Conservation (phyloP, 2,113 vertebrate genomes). For the Natator depressus region DNA sequence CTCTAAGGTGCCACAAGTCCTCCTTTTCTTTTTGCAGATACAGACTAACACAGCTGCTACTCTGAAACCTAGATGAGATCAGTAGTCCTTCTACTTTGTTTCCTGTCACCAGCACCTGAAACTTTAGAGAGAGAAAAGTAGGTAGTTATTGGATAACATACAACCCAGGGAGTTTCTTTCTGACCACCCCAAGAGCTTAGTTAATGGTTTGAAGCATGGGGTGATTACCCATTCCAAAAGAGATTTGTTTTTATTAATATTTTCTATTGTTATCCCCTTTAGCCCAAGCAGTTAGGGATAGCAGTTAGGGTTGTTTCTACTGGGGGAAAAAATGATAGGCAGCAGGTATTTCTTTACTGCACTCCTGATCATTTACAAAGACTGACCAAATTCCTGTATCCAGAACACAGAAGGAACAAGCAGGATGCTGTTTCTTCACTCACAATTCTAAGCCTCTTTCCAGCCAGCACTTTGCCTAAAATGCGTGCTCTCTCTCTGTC, state of each 20-base stretch:
- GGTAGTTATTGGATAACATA: neutral
- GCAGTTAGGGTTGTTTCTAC: neutral
- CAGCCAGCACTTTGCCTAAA: neutral
- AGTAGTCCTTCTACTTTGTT: neutral
- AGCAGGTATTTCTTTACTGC: neutral
- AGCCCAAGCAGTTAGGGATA: neutral
- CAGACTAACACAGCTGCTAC: no score
- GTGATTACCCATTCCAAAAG: neutral
- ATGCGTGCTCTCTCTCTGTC: neutral
- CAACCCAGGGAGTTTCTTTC: neutral
- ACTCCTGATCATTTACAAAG: neutral
- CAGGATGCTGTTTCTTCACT: neutral
- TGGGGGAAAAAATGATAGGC: neutral
- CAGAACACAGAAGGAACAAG: neutral
- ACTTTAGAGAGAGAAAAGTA: neutral
- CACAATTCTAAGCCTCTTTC: neutral
- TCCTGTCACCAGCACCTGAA: neutral
- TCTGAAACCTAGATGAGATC: neutral
- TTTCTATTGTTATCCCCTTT: neutral
- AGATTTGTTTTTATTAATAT: neutral
- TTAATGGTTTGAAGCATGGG: neutral
- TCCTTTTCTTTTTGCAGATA: no score
- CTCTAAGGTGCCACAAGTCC: no score
- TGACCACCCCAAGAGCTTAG: neutral
- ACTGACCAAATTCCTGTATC: neutral